Evolutionary conservation across 1,140 invertebrate genomes (phyloP), one percentile per base, ranked within the genome.

Genomic region (Procambarus virginalis): DNA sequence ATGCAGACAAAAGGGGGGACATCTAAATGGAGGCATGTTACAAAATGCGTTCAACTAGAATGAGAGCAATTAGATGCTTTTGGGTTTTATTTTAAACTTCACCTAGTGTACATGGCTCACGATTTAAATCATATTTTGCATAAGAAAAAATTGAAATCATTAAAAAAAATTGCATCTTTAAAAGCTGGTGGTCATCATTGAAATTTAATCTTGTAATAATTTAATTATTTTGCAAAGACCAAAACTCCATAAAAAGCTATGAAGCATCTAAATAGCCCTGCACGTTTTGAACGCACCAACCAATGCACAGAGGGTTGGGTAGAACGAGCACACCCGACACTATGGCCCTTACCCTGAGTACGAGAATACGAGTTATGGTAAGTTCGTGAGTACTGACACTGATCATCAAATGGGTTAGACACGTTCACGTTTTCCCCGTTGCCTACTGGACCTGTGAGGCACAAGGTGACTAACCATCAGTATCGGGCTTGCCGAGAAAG

Each of bases 341-440:
- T 81, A 73, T 22, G 73, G 76, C 76, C 83, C 86, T 89, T 89
- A 86, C 86, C 91, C 86, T 70, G 88, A 78, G 76, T 75, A 49
- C 83, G 85, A 93, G 80, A 76, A 84, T 78, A 84, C 46, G 88
- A 84, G 88, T 78, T 89, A 89, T 58, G 88, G 81, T 79, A 84
- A 89, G 81, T 78, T 55, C 84, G 84, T 68, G 84, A 78, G 88
- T 89, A 89, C 60, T 79, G 86, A 87, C 95, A 94, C 90, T 94
- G 95, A 95, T 97, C 96, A 94, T 97, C 96, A 95, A 97, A 97
- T 91, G 96, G 96, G 95, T 97, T 97, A 93, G 96, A 97, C 93
- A 96, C 96, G 95, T 95, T 96, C 93, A 97, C 95, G 94, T 96
- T 96, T 95, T 96, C 95, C 94, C 95, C 95, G 84, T 86, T 84